Percentiles rank a stretch among this genome's conserved stretches.
These are phyloP conservation scores for Triplophysa bombifrons DNA, from an alignment of 2,797 vertebrate species.

Conservation along the genomic window DNA sequence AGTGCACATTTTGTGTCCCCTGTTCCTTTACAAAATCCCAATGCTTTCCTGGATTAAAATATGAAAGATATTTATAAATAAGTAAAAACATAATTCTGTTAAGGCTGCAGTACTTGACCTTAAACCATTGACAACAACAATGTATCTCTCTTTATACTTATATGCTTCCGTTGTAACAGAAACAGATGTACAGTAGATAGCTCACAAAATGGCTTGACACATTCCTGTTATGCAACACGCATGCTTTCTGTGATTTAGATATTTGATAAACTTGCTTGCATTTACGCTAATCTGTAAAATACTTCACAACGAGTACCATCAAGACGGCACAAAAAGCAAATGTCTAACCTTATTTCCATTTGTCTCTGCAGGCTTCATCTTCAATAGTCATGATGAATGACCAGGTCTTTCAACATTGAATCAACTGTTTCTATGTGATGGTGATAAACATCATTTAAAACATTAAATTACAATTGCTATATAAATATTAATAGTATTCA, in stretches of 20 bases:
- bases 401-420: background rate
- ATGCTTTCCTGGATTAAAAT: background rate
- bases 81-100: background rate
- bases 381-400: background rate
- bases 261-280: constrained; percentile 19
- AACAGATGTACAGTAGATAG: background rate
- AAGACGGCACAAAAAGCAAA: background rate
- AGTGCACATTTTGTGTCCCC: background rate
- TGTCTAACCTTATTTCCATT: too few relatives aligned
- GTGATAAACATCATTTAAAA: background rate
- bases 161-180: background rate
- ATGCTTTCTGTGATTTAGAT: constrained; percentile 12
- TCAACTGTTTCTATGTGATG: background rate
- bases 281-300: constrained; percentile 21
- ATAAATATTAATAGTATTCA: background rate
- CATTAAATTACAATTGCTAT: background rate
- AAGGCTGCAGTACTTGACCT: background rate
- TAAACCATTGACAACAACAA: background rate
- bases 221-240: constrained; percentile 6
- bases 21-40: background rate
- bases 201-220: background rate
- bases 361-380: background rate
- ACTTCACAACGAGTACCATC: background rate
- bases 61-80: background rate
- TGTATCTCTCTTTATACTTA: background rate